Percentiles rank a stretch among this genome's conserved stretches.
Evolutionary conservation across 92 coral and sea anemone species (phyloP).

Genomic region (Epizoanthus rinbou): DNA sequence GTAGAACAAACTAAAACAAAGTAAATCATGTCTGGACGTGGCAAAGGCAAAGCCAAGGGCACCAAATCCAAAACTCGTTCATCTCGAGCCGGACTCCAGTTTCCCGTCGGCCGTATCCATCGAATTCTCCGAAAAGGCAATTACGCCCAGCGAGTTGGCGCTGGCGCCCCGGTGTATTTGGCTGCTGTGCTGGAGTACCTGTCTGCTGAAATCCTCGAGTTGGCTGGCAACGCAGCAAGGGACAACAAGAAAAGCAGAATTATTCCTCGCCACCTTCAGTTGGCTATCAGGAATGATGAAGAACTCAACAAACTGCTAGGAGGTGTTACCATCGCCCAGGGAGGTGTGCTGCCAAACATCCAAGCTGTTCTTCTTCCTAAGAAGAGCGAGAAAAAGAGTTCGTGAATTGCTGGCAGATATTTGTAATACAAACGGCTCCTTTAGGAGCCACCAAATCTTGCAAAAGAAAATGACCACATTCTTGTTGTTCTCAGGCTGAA

Average conservation of each 20-base stretch:
- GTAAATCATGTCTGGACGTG: conserved; percentile 13
- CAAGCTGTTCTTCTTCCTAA: conserved; percentile 39
- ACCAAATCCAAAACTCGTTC: conserved; percentile 3
- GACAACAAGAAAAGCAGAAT: conserved; percentile 13
- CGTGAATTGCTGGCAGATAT: conserved; percentile 10
- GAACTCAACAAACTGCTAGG: conserved; percentile 1
- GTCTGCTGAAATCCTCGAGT: conserved; percentile 14
- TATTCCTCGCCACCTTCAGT: too few relatives aligned
- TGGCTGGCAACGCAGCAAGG: neutral
- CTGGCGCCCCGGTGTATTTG: too few relatives aligned
- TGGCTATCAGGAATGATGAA: too few relatives aligned
- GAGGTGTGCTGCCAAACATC: conserved; percentile 38
- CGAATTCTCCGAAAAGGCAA: conserved; percentile 28
- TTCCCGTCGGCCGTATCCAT: neutral
- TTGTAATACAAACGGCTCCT: neutral
- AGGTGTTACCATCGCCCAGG: conserved; percentile 30
- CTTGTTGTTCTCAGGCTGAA: conserved; percentile 18
- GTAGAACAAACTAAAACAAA: neutral
- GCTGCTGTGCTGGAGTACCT: too few relatives aligned
- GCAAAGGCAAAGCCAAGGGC: conserved; percentile 6
- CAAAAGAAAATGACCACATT: neutral
- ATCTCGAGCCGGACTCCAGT: conserved; percentile 17
- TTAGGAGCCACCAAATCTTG: too few relatives aligned
- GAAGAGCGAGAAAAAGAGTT: conserved; percentile 36
- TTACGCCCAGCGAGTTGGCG: neutral